A percentile compares a stretch with the other conserved stretches of the same genome.
These are phyloP conservation scores for Odontomyia ornata DNA, from an alignment of 2,888 invertebrate species.

Conservation along the genomic window DNA sequence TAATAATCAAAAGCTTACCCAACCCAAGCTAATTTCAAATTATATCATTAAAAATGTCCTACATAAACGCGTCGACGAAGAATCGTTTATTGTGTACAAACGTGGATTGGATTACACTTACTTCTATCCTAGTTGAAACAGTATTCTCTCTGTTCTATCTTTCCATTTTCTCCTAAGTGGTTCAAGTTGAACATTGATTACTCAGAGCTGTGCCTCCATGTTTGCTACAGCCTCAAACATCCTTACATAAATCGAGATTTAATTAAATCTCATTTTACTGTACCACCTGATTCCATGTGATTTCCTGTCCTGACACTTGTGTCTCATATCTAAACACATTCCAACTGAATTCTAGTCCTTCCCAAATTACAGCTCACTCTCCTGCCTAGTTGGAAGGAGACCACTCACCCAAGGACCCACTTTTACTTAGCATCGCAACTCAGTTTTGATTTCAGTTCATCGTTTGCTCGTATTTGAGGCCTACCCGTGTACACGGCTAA, in stretches of 20 bases:
- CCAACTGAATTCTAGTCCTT: background rate
- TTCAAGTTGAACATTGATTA: too few species aligned
- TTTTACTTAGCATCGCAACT: background rate
- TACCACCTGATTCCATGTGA: slow-evolving; percentile 36
- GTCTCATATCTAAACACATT: background rate
- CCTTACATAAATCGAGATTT: slow-evolving; percentile 39
- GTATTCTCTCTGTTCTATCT: too few species aligned
- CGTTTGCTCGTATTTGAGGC: background rate
- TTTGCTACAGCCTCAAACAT: background rate
- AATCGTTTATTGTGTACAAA: too few species aligned
- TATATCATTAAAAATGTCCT: too few species aligned
- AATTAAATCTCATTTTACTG: slow-evolving; percentile 43
- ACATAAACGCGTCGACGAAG: too few species aligned
- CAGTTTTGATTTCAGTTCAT: background rate
- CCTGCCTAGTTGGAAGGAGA: background rate
- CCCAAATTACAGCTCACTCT: background rate
- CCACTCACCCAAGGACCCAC: background rate
- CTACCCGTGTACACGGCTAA: background rate
- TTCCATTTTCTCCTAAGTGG: too few species aligned
- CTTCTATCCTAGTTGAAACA: too few species aligned
- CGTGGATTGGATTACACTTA: too few species aligned
- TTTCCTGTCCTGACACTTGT: background rate
- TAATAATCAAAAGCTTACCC: too few species aligned
- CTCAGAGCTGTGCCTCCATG: background rate
- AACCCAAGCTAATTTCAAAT: too few species aligned